Evolutionary conservation across 2,113 vertebrate species (phyloP).

Genomic region (Paedocypris sp.): DNA sequence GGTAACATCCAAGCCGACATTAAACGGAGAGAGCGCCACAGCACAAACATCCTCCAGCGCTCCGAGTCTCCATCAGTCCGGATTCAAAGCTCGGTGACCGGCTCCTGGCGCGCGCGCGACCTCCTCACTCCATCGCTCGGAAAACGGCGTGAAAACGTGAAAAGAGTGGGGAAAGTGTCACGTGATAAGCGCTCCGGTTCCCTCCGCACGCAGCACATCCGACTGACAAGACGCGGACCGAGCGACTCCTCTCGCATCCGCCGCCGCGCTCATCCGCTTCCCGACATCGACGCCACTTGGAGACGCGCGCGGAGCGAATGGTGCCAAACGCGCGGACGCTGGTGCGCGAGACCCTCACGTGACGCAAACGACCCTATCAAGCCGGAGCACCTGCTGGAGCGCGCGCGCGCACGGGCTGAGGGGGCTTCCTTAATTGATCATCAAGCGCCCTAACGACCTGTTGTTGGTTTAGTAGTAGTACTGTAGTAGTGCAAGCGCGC

Average conservation of each 20-base stretch:
- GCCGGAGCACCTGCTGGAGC: conserved; percentile 42
- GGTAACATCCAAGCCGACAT: conserved; percentile 69
- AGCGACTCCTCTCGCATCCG: no score
- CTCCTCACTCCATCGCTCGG: conserved; percentile 42
- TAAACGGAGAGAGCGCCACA: conserved; percentile 73
- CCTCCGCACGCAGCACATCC: no score
- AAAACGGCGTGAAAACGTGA: conserved; percentile 23
- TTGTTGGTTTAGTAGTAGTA: background rate
- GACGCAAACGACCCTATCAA: conserved; percentile 44
- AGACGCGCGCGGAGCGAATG: conserved; percentile 32
- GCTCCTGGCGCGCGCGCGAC: conserved; percentile 26
- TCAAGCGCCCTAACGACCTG: background rate
- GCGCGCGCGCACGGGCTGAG: conserved; percentile 18
- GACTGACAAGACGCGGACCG: no score
- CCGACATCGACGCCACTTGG: conserved; percentile 18
- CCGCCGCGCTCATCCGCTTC: no score
- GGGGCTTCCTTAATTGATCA: conserved; percentile 14
- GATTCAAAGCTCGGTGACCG: background rate
- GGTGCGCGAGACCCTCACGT: conserved; percentile 42
- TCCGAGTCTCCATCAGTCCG: conserved; percentile 37
- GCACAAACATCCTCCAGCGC: conserved; percentile 47
- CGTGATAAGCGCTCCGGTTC: no score
- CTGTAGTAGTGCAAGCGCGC: no score
- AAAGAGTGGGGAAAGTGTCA: conserved; percentile 1
- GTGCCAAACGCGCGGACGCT: conserved; percentile 41